A percentile compares a stretch with the other conserved stretches of the same genome.
Evolutionary conservation across 2,113 vertebrate genomes (phyloP).

Genomic region (Pterocles orientalis): DNA sequence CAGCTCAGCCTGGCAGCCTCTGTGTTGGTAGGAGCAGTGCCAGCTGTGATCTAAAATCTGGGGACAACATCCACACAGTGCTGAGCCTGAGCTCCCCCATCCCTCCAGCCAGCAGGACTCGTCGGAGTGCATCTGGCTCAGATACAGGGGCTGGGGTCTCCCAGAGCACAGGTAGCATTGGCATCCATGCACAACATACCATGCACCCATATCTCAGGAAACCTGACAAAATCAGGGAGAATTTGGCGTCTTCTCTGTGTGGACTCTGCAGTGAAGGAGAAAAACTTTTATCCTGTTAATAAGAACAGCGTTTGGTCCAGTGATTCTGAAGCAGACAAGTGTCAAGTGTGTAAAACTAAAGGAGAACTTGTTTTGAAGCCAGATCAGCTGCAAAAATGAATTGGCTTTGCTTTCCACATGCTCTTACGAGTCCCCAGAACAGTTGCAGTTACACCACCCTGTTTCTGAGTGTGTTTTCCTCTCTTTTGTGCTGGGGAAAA

Average conservation of each 20-base stretch:
- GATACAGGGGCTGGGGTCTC: background rate
- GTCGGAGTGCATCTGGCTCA: background rate
- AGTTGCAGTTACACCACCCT: background rate
- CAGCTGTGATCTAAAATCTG: background rate
- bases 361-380: conserved; percentile 5
- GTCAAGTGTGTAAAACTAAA: background rate
- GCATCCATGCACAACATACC: accelerated
- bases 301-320: background rate
- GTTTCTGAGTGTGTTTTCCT: background rate
- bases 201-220: background rate
- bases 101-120: background rate
- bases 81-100: background rate
- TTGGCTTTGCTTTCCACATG: conserved; percentile 27
- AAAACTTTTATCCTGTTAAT: background rate
- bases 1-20: background rate
- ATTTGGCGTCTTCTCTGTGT: background rate
- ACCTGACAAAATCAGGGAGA: background rate
- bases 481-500: background rate
- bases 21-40: background rate
- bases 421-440: conserved; percentile 28
- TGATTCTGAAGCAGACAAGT: background rate
- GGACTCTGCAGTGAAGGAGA: background rate
- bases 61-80: accelerated
- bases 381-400: conserved; percentile 14
- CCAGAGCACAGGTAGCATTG: background rate